Evolutionary conservation across 2,888 invertebrate species (phyloP).

Genomic region (Agrilus cyanescens): DNA sequence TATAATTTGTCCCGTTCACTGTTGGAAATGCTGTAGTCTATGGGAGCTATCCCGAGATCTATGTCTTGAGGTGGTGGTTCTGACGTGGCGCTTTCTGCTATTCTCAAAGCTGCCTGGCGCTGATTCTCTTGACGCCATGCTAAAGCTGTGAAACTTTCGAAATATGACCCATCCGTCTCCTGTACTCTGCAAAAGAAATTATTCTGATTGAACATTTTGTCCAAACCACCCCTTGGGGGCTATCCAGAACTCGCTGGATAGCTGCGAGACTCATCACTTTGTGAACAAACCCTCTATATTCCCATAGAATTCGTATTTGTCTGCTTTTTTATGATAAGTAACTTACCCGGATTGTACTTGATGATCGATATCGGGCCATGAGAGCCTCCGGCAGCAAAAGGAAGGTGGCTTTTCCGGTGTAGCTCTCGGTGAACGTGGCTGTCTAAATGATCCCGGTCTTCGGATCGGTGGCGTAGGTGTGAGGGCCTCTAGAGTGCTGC

Average conservation of each 20-base stretch:
- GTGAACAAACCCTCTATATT: too few species aligned
- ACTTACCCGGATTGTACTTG: conserved; percentile 73
- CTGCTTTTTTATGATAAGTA: neutral
- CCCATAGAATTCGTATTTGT: too few species aligned
- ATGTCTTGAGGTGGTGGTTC: conserved; percentile 45
- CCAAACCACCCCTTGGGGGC: too few species aligned
- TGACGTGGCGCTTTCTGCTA: conserved; percentile 49
- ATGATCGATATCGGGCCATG: conserved; percentile 79
- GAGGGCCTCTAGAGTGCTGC: conserved; percentile 49
- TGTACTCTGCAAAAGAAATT: conserved; percentile 58
- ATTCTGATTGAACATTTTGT: neutral
- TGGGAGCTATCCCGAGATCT: conserved; percentile 30
- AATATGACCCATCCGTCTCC: conserved; percentile 89
- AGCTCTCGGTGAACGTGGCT: conserved; percentile 42
- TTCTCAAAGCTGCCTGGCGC: conserved; percentile 63
- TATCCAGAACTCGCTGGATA: too few species aligned
- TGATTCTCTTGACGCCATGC: conserved; percentile 89
- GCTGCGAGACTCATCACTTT: too few species aligned
- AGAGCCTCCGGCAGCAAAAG: conserved; percentile 66
- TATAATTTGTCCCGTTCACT: conserved; percentile 61
- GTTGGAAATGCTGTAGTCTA: conserved; percentile 31
- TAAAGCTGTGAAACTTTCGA: conserved; percentile 85
- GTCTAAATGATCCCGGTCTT: conserved; percentile 41
- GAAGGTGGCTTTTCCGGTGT: conserved; percentile 41
- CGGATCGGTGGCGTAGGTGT: conserved; percentile 30